Percentiles rank a stretch among this genome's conserved stretches.
These are phyloP conservation scores for Tragelaphus scriptus DNA, from an alignment of 2,113 vertebrate species.

Conservation along the genomic window DNA sequence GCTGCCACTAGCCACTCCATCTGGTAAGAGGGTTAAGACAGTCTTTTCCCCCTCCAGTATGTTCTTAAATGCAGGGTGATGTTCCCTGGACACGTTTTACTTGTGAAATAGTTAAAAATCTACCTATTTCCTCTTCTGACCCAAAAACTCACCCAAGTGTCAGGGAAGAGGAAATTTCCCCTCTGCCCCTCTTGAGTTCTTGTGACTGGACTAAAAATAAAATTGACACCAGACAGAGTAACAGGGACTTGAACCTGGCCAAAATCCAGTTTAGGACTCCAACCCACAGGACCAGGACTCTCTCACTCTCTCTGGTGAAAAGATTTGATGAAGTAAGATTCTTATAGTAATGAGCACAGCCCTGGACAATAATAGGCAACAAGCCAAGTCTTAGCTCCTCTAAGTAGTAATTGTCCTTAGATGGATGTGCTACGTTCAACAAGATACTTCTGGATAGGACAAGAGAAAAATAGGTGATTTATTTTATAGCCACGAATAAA, in stretches of 20 bases:
- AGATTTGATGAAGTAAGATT: neutral
- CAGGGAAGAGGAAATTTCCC: neutral
- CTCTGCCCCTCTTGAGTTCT: neutral
- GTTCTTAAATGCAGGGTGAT: neutral
- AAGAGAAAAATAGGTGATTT: neutral
- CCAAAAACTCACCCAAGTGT: neutral
- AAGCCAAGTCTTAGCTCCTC: neutral
- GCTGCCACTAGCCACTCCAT: fast-evolving
- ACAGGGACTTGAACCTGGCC: neutral
- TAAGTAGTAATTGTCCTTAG: neutral
- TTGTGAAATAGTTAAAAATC: neutral
- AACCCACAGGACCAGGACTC: neutral
- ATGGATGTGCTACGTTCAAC: neutral
- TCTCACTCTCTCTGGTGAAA: neutral
- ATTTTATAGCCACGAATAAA: neutral
- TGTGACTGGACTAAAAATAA: neutral
- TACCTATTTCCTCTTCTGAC: neutral
- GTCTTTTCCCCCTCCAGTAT: neutral
- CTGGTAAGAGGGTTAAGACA: neutral
- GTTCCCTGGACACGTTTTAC: neutral
- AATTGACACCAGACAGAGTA: neutral
- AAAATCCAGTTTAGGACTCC: neutral
- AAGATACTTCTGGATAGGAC: neutral
- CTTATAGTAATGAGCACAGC: neutral
- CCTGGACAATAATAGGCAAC: neutral